These are phyloP conservation scores for Subacronicta megacephala DNA, from an alignment of 2,888 invertebrate species.

Conservation along the genomic window DNA sequence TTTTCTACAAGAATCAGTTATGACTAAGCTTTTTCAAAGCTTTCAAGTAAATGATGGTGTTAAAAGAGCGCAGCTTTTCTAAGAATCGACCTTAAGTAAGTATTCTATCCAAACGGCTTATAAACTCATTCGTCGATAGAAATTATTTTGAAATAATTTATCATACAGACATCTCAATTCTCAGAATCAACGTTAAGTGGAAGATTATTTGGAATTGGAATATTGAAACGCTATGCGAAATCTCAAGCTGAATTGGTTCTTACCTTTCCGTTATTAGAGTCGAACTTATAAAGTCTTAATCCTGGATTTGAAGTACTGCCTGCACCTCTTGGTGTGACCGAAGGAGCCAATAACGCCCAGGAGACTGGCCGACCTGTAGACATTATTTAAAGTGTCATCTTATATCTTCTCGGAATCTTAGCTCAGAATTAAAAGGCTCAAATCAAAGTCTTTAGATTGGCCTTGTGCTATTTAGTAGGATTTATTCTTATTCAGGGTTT, in stretches of 20 bases:
- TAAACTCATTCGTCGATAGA: background rate
- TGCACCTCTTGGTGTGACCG: conserved; percentile 96
- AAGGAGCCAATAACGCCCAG: conserved; percentile 96
- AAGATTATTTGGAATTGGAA: background rate
- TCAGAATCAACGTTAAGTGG: background rate
- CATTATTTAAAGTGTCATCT: conserved; percentile 8
- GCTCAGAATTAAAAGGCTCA: no score
- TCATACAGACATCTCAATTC: background rate
- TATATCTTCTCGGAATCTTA: background rate
- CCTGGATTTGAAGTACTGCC: conserved; percentile 97
- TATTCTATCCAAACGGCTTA: background rate
- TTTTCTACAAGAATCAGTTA: background rate
- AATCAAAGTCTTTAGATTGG: no score
- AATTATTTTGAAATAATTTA: background rate
- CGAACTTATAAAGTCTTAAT: conserved; percentile 96
- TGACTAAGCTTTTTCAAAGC: background rate
- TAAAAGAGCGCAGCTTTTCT: background rate
- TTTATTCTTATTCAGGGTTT: no score
- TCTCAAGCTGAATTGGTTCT: conserved; percentile 15
- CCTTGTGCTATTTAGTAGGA: no score
- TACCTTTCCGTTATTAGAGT: conserved; percentile 96
- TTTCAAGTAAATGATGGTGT: conserved; percentile 1
- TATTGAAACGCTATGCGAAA: background rate
- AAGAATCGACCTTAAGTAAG: background rate
- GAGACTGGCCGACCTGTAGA: conserved; percentile 94